These are phyloP conservation scores for Acromyrmex echinatior DNA, from an alignment of 1,140 invertebrate genomes.

Conservation along the genomic window DNA sequence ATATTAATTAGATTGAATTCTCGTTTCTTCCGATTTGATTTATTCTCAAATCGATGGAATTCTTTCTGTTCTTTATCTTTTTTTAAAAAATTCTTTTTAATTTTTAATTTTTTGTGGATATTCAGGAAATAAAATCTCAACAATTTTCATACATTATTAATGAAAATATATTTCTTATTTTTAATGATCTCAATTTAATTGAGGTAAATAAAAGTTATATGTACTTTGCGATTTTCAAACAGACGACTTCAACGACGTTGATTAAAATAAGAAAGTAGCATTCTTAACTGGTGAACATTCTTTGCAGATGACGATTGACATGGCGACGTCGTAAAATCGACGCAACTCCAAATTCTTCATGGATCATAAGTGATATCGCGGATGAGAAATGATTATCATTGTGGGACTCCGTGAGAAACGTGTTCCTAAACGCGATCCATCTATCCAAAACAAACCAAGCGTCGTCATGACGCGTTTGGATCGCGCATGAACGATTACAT, in stretches of 20 bases:
- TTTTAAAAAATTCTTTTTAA: not conserved
- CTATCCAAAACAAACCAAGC: not conserved
- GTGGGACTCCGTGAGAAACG: conserved; percentile 38
- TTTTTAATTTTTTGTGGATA: not conserved
- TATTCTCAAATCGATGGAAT: not conserved
- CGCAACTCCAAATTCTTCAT: conserved; percentile 47
- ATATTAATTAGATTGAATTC: not conserved
- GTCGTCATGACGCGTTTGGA: conserved; percentile 44
- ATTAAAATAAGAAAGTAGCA: not conserved
- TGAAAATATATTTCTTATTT: not conserved
- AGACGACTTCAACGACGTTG: conserved; percentile 41
- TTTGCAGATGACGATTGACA: conserved; percentile 73
- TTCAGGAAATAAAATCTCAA: not conserved
- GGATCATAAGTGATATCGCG: conserved; percentile 37
- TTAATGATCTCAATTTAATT: not conserved
- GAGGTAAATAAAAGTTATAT: not conserved
- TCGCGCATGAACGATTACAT: conserved; percentile 53
- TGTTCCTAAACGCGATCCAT: conserved; percentile 36
- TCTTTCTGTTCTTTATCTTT: not conserved
- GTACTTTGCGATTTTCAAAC: not conserved
- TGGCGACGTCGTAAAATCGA: conserved; percentile 69
- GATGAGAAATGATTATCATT: conserved; percentile 23
- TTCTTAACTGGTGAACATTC: conserved; percentile 59
- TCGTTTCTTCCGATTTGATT: not conserved
- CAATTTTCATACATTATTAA: not conserved